Evolutionary conservation across 2,797 vertebrate genomes (phyloP).

Genomic region (Chelidonichthys spinosus): DNA sequence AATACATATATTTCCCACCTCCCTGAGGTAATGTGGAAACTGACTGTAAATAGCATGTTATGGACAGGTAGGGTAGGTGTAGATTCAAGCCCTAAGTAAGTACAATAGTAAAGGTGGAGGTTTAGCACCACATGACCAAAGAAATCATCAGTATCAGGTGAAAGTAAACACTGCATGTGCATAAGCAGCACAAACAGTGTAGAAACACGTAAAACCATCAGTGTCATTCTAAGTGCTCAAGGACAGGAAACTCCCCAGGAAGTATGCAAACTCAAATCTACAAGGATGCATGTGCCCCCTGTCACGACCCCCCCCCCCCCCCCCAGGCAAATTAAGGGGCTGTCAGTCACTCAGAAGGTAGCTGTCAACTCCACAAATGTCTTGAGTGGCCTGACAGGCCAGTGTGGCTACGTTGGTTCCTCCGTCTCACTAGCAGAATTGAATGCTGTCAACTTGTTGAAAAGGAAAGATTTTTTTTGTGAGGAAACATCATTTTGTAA

Average conservation of each 20-base stretch:
- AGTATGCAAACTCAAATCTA: slow-evolving; percentile 25
- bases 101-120: background rate
- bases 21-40: background rate
- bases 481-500: background rate
- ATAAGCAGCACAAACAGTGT: background rate
- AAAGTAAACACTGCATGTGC: background rate
- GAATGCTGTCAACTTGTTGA: slow-evolving; percentile 17
- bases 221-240: slow-evolving; percentile 19
- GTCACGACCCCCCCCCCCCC: slow-evolving; percentile 15
- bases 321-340: slow-evolving; percentile 30
- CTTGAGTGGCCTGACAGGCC: slow-evolving; percentile 3
- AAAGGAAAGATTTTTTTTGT: background rate
- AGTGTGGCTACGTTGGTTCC: background rate
- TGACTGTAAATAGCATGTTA: background rate
- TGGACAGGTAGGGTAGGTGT: background rate
- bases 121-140: background rate
- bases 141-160: background rate
- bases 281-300: slow-evolving; percentile 17
- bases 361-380: slow-evolving; percentile 33
- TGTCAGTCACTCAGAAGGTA: slow-evolving; percentile 44
- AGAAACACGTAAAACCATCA: slow-evolving; percentile 13
- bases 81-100: background rate
- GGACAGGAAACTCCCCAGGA: background rate
- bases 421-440: slow-evolving; percentile 16
- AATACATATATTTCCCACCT: slow-evolving; percentile 5